Percentiles rank a stretch among this genome's conserved stretches.
These are phyloP conservation scores for Crematogaster levior DNA, from an alignment of 2,888 invertebrate species.

Conservation along the genomic window DNA sequence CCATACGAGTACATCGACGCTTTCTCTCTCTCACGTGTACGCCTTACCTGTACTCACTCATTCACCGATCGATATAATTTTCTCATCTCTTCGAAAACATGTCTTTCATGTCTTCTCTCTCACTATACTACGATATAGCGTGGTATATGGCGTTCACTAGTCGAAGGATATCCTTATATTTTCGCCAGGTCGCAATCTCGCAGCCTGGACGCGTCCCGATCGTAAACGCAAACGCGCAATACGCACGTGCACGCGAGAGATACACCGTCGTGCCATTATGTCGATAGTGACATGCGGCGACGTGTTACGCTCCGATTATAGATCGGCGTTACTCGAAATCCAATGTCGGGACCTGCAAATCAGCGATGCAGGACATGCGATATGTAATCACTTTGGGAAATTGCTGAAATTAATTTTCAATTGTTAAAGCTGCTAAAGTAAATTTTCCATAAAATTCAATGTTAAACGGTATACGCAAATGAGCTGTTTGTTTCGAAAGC, in stretches of 20 bases:
- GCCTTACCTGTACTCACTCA: not conserved
- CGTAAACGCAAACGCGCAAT: constrained; percentile 10
- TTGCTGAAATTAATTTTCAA: constrained; percentile 35
- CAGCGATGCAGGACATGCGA: constrained; percentile 22
- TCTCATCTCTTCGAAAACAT: not conserved
- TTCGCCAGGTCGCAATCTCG: not conserved
- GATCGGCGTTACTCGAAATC: constrained; percentile 26
- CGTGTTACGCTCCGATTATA: constrained; percentile 12
- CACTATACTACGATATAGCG: too few species aligned
- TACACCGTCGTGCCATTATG: constrained; percentile 13
- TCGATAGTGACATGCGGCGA: constrained; percentile 38
- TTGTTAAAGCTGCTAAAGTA: not conserved
- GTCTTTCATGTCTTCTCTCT: not conserved
- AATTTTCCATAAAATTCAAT: constrained; percentile 37
- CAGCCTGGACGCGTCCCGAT: not conserved
- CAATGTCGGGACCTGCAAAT: constrained; percentile 4
- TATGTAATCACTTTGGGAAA: constrained; percentile 26
- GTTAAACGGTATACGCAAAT: constrained; percentile 12
- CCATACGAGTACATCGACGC: not conserved
- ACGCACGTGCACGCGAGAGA: constrained; percentile 11
- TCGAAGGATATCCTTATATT: not conserved
- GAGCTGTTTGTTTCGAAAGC: constrained; percentile 22
- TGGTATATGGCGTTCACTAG: not conserved
- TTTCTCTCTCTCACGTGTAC: not conserved
- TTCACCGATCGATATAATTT: constrained; percentile 8